Evolutionary conservation across 2,888 invertebrate species (phyloP).

Genomic region (Unio pictorum): DNA sequence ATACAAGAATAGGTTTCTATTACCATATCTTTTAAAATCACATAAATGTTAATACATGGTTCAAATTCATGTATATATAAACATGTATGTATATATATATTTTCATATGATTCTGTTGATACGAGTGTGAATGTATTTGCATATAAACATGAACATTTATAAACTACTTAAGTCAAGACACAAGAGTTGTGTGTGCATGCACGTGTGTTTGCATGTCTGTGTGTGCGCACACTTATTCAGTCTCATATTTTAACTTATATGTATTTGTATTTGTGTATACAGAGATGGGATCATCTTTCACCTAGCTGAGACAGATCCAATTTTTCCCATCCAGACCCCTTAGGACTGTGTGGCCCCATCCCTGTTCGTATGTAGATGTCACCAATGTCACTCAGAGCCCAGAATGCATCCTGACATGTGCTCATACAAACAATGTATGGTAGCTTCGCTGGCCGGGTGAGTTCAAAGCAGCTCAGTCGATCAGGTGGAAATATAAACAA

Average conservation of each 20-base stretch:
- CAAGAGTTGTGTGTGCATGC: too few species aligned
- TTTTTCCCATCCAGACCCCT: constrained; percentile 72
- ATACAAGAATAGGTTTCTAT: too few species aligned
- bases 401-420: constrained; percentile 71
- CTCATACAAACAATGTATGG: constrained; percentile 62
- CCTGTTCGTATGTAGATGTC: constrained; percentile 72
- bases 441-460: constrained; percentile 28
- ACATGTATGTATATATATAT: too few species aligned
- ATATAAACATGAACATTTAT: neutral
- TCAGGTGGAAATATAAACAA: constrained; percentile 68
- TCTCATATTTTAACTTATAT: too few species aligned
- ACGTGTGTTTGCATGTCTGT: neutral
- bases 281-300: constrained; percentile 19
- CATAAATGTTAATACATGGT: too few species aligned
- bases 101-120: neutral
- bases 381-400: constrained; percentile 73
- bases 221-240: too few species aligned
- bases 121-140: neutral
- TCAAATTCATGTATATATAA: too few species aligned
- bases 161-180: neutral
- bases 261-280: neutral
- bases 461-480: constrained; percentile 42
- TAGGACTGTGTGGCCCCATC: constrained; percentile 68
- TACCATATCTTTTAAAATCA: too few species aligned
- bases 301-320: constrained; percentile 72